A percentile compares a stretch with the other conserved stretches of the same genome.
phyloP scores from a whole-genome alignment of 2,797 vertebrate species.

The Pteronotus mesoamericanus region DNA sequence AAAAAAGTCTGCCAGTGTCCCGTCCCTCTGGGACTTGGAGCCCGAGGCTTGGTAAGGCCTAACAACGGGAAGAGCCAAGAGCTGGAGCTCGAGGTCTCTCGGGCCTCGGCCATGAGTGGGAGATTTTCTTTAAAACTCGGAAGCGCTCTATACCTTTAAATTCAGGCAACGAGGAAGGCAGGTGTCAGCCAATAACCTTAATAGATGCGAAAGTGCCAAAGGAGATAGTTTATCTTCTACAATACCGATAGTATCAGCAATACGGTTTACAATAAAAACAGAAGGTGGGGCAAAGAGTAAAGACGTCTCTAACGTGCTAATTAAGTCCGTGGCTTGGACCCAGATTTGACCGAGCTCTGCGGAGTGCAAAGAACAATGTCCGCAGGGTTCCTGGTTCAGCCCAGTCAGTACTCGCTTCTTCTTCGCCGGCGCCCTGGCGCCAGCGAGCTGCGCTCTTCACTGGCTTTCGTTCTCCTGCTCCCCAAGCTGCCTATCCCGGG shows the following conservation, averaged over 20 bases:
- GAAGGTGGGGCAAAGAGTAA: neutral
- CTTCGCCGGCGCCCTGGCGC: neutral
- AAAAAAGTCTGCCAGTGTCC: slow-evolving; percentile 32
- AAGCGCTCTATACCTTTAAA: slow-evolving; percentile 1
- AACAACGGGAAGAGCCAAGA: neutral
- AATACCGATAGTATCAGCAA: slow-evolving; percentile 33
- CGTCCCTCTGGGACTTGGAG: neutral
- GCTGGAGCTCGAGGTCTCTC: neutral
- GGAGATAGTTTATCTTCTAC: slow-evolving; percentile 46
- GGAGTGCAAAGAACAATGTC: slow-evolving; percentile 16
- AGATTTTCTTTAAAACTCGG: slow-evolving; percentile 10
- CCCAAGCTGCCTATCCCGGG: neutral
- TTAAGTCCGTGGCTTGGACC: neutral
- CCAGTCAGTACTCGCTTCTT: neutral
- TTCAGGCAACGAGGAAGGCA: neutral
- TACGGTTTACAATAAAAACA: slow-evolving; percentile 36
- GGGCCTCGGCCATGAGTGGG: neutral
- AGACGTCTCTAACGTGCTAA: neutral
- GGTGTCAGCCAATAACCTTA: slow-evolving; percentile 17
- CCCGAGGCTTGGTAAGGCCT: neutral
- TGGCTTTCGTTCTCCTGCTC: neutral
- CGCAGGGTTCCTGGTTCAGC: neutral
- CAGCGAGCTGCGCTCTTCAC: neutral
- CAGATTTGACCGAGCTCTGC: neutral
- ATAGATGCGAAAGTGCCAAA: slow-evolving; percentile 43